A percentile compares a stretch with the other conserved stretches of the same genome.
phyloP scores from a whole-genome alignment of 2,797 vertebrate species.

The Sparidentex hasta region DNA sequence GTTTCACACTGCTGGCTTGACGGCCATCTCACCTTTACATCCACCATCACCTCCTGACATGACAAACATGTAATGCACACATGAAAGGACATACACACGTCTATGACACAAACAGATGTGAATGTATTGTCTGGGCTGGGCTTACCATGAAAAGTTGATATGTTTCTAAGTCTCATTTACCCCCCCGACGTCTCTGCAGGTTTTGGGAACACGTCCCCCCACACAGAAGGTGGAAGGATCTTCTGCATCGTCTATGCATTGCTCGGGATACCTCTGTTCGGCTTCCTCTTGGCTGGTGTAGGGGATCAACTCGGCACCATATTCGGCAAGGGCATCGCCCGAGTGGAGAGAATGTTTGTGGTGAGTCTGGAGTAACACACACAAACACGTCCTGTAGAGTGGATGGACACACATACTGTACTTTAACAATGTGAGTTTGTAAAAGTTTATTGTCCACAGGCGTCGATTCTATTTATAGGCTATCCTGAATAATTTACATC shows the following conservation, averaged over 20 bases:
- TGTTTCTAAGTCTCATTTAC: background rate
- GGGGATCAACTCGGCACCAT: slow-evolving; percentile 98
- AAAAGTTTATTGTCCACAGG: background rate
- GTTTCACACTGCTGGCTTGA: too few relatives aligned
- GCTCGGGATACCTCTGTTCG: slow-evolving; percentile 96
- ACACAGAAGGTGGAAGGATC: slow-evolving; percentile 95
- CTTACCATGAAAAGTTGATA: background rate
- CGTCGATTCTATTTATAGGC: background rate
- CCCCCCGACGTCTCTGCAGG: slow-evolving; percentile 77
- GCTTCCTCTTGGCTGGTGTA: slow-evolving; percentile 96
- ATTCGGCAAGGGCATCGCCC: slow-evolving; percentile 96
- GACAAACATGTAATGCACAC: too few relatives aligned
- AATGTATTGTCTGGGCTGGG: too few relatives aligned
- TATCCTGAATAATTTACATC: slow-evolving; percentile 42
- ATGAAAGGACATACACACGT: too few relatives aligned
- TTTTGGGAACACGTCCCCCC: slow-evolving; percentile 96
- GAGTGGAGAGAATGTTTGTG: slow-evolving; percentile 97
- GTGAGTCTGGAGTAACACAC: slow-evolving; percentile 84
- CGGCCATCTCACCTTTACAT: too few relatives aligned
- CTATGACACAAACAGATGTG: too few relatives aligned
- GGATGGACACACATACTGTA: background rate
- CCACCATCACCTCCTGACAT: too few relatives aligned
- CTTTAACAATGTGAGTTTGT: background rate
- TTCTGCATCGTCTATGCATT: slow-evolving; percentile 98
- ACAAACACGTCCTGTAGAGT: background rate